Conservation (phyloP, 2,888 invertebrate species). For the Thecophora atra region DNA sequence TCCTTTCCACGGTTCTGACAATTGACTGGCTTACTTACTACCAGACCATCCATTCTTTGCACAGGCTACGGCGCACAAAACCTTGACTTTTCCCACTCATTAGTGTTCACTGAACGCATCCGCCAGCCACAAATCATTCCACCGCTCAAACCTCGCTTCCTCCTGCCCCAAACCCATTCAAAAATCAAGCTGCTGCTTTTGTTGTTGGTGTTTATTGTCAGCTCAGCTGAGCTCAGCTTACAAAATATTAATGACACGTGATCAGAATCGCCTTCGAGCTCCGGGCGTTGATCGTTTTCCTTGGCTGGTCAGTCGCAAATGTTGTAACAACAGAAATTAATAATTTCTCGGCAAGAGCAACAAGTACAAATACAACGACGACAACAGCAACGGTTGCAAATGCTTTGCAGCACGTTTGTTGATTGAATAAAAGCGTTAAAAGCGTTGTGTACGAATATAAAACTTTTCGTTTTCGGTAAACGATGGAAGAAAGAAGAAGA, state of each 20-base stretch:
- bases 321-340: slow-evolving; percentile 35
- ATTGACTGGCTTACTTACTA: background rate
- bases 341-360: slow-evolving; percentile 15
- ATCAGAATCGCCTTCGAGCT: slow-evolving; percentile 32
- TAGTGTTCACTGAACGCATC: slow-evolving; percentile 29
- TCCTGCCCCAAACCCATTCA: background rate
- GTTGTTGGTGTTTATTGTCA: slow-evolving; percentile 21
- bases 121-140: slow-evolving; percentile 35
- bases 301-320: slow-evolving; percentile 19
- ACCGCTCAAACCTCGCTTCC: background rate
- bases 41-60: background rate
- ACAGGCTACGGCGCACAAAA: background rate
- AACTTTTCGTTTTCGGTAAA: background rate
- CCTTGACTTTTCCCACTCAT: slow-evolving; percentile 37
- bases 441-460: slow-evolving; percentile 5
- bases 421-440: slow-evolving; percentile 37
- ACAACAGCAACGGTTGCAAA: slow-evolving; percentile 19
- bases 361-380: background rate
- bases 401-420: slow-evolving; percentile 31
- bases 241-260: slow-evolving; percentile 38
- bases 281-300: slow-evolving; percentile 26
- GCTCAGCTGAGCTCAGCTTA: slow-evolving; percentile 36
- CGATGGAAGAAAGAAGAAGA: background rate
- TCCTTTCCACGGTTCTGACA: background rate
- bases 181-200: background rate